phyloP scores from a whole-genome alignment of 2,888 invertebrate genomes.

The Miltochrista miniata region DNA sequence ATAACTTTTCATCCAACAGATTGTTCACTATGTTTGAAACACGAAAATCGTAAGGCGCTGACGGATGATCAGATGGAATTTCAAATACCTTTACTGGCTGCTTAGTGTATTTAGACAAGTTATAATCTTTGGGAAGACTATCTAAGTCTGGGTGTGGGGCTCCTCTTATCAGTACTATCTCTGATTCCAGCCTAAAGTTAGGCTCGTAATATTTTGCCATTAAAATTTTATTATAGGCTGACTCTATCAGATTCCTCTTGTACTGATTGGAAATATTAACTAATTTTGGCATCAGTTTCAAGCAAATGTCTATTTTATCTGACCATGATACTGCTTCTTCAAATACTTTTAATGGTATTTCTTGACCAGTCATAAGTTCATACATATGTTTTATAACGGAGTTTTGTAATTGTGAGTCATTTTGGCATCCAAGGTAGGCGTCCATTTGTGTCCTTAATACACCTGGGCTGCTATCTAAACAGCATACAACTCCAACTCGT shows the following conservation, averaged over 20 bases:
- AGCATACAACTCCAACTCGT: slow-evolving; percentile 49
- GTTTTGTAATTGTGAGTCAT: slow-evolving; percentile 43
- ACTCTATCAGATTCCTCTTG: slow-evolving; percentile 37
- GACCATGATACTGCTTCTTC: slow-evolving; percentile 33
- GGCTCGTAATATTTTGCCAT: slow-evolving; percentile 48
- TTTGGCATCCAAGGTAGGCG: slow-evolving; percentile 43
- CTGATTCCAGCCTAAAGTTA: slow-evolving; percentile 45
- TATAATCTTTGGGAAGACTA: slow-evolving; percentile 46
- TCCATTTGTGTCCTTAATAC: slow-evolving; percentile 44
- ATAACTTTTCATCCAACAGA: slow-evolving; percentile 33
- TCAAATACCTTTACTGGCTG: slow-evolving; percentile 47
- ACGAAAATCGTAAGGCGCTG: slow-evolving; percentile 43
- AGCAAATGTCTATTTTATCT: slow-evolving; percentile 38
- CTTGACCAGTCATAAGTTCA: slow-evolving; percentile 35
- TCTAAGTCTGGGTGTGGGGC: slow-evolving; percentile 32
- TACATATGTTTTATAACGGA: slow-evolving; percentile 41
- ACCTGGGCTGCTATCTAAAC: slow-evolving; percentile 60
- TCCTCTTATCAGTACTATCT: slow-evolving; percentile 53
- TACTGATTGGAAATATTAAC: slow-evolving; percentile 45
- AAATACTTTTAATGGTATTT: slow-evolving; percentile 31
- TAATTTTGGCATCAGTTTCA: slow-evolving; percentile 29
- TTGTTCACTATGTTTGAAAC: slow-evolving; percentile 55
- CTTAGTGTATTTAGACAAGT: slow-evolving; percentile 48
- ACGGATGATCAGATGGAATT: slow-evolving; percentile 41
- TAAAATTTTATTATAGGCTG: slow-evolving; percentile 43